Conservation (phyloP, 2,888 invertebrate genomes). For the Drosophila algonquin region DNA sequence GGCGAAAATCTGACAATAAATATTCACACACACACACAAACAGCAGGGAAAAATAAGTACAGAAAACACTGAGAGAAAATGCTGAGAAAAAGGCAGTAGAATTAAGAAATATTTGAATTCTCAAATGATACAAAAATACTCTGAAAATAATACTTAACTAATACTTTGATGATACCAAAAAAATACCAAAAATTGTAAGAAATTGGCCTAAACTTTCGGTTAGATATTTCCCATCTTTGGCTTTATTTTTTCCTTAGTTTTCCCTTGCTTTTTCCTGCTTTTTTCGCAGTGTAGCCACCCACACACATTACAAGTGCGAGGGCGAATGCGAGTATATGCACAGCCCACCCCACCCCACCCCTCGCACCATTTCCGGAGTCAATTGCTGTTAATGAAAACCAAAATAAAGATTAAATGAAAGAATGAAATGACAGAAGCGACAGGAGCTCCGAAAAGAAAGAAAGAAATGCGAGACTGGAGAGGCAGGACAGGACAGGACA, state of each 20-base stretch:
- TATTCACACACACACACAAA: neutral
- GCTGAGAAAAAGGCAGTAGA: too few species aligned
- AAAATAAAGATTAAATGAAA: constrained; percentile 28
- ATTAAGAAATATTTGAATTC: too few species aligned
- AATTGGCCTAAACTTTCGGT: too few species aligned
- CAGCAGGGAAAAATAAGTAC: neutral
- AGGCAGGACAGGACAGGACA: constrained; percentile 1
- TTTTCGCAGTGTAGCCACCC: neutral
- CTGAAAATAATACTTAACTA: too few species aligned
- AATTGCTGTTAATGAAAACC: constrained; percentile 68
- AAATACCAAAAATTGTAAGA: too few species aligned
- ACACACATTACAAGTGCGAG: neutral
- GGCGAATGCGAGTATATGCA: too few species aligned
- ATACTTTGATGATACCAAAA: too few species aligned
- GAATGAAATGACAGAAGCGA: constrained; percentile 7
- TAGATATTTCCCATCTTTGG: neutral
- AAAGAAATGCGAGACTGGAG: constrained; percentile 22
- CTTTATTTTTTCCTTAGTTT: neutral
- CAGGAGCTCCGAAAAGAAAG: too few species aligned
- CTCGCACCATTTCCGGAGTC: constrained; percentile 56
- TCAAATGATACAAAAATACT: too few species aligned
- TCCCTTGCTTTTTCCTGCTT: neutral
- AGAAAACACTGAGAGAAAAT: neutral
- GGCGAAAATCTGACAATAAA: constrained; percentile 43
- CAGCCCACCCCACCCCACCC: neutral